Base-by-base conservation (phyloP, 2,113 vertebrate genomes). In the Gallinago jamesoni region DNA sequence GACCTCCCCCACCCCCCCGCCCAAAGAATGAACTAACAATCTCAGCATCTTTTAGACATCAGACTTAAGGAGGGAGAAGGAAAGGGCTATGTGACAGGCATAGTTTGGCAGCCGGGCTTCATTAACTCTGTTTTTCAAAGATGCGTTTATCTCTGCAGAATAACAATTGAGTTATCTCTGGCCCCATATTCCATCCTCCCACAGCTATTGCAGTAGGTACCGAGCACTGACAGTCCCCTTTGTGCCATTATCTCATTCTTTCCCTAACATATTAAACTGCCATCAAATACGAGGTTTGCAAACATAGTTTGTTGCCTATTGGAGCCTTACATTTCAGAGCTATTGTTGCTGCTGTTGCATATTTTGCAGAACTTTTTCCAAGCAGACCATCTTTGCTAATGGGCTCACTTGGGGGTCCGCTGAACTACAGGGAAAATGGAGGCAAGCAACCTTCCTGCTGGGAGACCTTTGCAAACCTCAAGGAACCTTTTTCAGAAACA, bases 381-480 rank as follows among this genome's bases (percentile, higher is more conserved):
- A 63, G 86, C 22, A 52, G 66, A n/a, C 59, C 15, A 7, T 92
- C 82, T 81, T 68, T 62, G 69, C 60, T 92, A 95, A 96, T 90
- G 59, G 67, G 31, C 63, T 96, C 96, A 48, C 83, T 47, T 74
- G 87, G 92, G 59, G 76, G 60, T 85, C 84, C 85, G 57, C 24
- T 41, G 39, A 79, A 62, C 68, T 12, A 4, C 75, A 87, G 66
- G 64, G 74, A 68, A 94, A 92, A 87, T 63, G 41, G n/a, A 87
- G 64, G 63, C 2, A 56, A 87, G 88, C 45, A 86, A 74, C 19
- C 15, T 87, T 92, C 92, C 91, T 87, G 88, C 95, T 91, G 95
- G 37, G 87, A 93, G 91, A 96, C 94, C 94, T 97, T 96, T 92
- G 48, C 27, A 91, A 83, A 89, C 69, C 80, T 82, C 67, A 45